phyloP scores from a whole-genome alignment of 2,113 vertebrate genomes.

The Tor tambroides region DNA sequence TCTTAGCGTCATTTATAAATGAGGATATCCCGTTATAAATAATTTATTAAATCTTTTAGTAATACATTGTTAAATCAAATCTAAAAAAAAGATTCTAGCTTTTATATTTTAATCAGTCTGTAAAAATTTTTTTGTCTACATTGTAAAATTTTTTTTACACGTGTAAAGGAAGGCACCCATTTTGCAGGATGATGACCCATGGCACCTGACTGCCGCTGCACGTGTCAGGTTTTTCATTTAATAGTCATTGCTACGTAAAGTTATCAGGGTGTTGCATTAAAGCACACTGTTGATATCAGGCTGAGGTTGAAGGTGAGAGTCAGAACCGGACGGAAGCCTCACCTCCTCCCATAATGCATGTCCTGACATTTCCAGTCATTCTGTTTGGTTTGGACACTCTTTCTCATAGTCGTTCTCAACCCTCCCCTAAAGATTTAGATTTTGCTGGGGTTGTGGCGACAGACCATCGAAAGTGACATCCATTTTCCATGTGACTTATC shows the following conservation, averaged over 20 bases:
- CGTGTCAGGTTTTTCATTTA: background rate
- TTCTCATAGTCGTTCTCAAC: background rate
- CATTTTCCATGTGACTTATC: constrained; percentile 59
- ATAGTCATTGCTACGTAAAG: background rate
- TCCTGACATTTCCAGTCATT: constrained; percentile 43
- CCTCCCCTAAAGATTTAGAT: constrained; percentile 18
- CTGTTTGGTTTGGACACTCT: constrained; percentile 55
- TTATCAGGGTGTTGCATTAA: constrained; percentile 17
- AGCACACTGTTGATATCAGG: constrained; percentile 5
- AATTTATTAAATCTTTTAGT: too few species aligned
- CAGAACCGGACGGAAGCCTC: constrained; percentile 52
- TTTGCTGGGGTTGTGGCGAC: background rate
- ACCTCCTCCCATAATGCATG: constrained; percentile 53
- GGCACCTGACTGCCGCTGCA: background rate
- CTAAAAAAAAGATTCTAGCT: too few species aligned
- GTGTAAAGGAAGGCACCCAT: background rate
- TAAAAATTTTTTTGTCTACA: background rate
- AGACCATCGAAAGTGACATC: constrained; percentile 39
- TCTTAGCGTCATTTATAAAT: too few species aligned
- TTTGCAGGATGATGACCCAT: background rate
- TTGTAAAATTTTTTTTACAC: background rate
- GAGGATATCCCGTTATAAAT: too few species aligned
- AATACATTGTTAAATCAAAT: too few species aligned
- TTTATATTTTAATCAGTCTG: too few species aligned
- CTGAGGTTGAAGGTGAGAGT: constrained; percentile 54